These are phyloP conservation scores for Spisula subtruncata DNA, from an alignment of 2,888 invertebrate species.

Conservation along the genomic window DNA sequence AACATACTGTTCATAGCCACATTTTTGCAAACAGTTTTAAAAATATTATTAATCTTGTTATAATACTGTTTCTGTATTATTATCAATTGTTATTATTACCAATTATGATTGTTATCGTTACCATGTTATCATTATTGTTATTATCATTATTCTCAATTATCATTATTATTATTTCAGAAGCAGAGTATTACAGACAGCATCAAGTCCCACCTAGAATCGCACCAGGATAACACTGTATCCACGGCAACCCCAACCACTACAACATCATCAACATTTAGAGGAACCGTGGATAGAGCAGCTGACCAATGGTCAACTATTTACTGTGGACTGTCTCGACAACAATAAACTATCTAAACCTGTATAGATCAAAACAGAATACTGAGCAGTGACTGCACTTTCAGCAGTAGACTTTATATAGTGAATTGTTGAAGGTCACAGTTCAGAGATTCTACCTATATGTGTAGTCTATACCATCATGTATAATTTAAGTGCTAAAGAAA, in stretches of 20 bases:
- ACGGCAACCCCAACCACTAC: background rate
- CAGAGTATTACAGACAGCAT: background rate
- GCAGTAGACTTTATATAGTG: too few species aligned
- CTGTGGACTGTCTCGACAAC: background rate
- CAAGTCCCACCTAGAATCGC: background rate
- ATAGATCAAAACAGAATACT: too few species aligned
- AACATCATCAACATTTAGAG: background rate
- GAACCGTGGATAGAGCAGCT: background rate
- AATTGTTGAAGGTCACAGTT: too few species aligned
- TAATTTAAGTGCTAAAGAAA: slow-evolving; percentile 2
- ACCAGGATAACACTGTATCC: background rate
- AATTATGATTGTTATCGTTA: too few species aligned
- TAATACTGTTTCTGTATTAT: background rate
- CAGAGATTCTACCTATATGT: too few species aligned
- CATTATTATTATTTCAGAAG: background rate
- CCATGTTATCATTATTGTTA: background rate
- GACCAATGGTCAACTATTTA: background rate
- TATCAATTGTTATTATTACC: too few species aligned
- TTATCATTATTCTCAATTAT: background rate
- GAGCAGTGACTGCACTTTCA: too few species aligned
- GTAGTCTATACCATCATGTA: background rate
- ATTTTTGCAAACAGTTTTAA: too few species aligned
- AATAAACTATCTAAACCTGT: background rate
- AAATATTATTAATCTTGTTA: background rate
- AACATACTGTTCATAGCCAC: too few species aligned